Conservation (phyloP, 2,888 invertebrate species). For the Melipona bicolor region DNA sequence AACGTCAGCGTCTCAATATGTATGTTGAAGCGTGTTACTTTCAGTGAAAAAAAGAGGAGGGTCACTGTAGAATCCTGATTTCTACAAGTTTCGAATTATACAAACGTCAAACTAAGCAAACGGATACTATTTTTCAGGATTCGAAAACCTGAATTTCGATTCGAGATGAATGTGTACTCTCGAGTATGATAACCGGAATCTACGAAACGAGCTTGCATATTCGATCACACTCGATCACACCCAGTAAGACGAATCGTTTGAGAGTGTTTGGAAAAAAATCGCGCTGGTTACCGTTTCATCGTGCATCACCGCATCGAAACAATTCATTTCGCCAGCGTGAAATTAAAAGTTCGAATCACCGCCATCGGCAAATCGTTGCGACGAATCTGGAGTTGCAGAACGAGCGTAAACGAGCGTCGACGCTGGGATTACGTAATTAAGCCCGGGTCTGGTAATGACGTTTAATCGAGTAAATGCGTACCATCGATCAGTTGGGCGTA, state of each 20-base stretch:
- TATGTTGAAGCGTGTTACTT: too few relatives aligned
- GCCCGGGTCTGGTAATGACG: slow-evolving; percentile 60
- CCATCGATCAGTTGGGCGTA: slow-evolving; percentile 44
- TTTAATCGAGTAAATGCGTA: slow-evolving; percentile 63
- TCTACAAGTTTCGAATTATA: too few relatives aligned
- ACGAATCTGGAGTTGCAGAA: slow-evolving; percentile 53
- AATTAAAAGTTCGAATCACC: slow-evolving; percentile 58
- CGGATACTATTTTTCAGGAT: too few relatives aligned
- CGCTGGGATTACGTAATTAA: slow-evolving; percentile 62
- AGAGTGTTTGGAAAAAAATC: slow-evolving; percentile 48
- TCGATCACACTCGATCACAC: too few relatives aligned
- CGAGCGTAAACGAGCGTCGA: slow-evolving; percentile 4
- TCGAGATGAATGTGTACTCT: too few relatives aligned
- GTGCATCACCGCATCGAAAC: slow-evolving; percentile 24
- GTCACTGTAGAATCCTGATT: too few relatives aligned
- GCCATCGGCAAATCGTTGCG: slow-evolving; percentile 53
- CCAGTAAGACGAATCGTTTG: slow-evolving; percentile 63
- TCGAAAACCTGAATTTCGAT: too few relatives aligned
- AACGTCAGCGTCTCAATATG: too few relatives aligned
- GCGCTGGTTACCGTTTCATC: slow-evolving; percentile 17
- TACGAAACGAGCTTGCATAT: too few relatives aligned
- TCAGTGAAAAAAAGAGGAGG: too few relatives aligned
- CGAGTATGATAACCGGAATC: too few relatives aligned
- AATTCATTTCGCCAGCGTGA: slow-evolving; percentile 50
- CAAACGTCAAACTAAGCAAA: too few relatives aligned